Evolutionary conservation across 1,140 invertebrate species (phyloP).

Genomic region (Caerostris extrusa): DNA sequence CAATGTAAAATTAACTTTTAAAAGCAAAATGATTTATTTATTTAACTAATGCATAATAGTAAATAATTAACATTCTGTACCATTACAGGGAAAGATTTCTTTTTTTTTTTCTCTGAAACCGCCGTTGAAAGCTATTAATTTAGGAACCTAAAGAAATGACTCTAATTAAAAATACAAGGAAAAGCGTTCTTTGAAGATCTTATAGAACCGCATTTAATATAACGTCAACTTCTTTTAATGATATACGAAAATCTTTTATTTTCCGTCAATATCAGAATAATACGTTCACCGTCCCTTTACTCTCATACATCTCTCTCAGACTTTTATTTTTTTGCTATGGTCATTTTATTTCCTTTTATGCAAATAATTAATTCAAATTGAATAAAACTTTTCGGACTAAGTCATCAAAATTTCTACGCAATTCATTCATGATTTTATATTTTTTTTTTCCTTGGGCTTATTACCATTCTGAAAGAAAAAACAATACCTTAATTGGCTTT

Average conservation of each 20-base stretch:
- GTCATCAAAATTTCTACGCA: neutral
- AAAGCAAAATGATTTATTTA: no score
- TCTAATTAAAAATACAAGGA: no score
- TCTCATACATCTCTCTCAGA: neutral
- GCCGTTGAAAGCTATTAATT: no score
- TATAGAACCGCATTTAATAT: neutral
- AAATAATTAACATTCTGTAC: no score
- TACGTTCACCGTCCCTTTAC: neutral
- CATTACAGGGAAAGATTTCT: no score
- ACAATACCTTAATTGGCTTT: conserved; percentile 21
- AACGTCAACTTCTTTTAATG: conserved; percentile 13
- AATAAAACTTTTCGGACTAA: conserved; percentile 13
- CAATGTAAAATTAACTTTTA: no score
- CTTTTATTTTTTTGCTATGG: neutral
- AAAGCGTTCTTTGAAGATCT: neutral
- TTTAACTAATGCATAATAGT: no score
- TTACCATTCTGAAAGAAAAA: neutral
- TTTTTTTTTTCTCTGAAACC: no score
- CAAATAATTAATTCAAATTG: conserved; percentile 47
- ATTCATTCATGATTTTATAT: neutral
- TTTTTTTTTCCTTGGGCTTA: neutral
- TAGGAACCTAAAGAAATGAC: no score
- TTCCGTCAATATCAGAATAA: neutral
- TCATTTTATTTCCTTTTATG: conserved; percentile 24
- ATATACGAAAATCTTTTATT: neutral